These are phyloP conservation scores for Leptopilina drosophilae DNA, from an alignment of 2,888 invertebrate species.

Conservation along the genomic window DNA sequence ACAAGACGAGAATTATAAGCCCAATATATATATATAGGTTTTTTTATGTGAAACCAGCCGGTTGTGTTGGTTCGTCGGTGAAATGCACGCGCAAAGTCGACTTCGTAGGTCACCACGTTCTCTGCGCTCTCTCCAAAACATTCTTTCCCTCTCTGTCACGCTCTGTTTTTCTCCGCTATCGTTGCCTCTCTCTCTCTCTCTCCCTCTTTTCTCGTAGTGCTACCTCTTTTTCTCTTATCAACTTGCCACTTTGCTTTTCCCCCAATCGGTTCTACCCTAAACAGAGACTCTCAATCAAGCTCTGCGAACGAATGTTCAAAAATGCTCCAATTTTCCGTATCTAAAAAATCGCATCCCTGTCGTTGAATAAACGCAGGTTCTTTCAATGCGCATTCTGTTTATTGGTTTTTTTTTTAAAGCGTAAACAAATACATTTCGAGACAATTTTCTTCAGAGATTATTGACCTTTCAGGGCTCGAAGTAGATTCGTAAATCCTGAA, in stretches of 20 bases:
- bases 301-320: not conserved
- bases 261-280: slow-evolving; percentile 11
- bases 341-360: not conserved
- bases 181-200: slow-evolving; percentile 42
- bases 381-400: not conserved
- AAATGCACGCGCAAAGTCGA: slow-evolving; percentile 57
- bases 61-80: slow-evolving; percentile 21
- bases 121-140: slow-evolving; percentile 47
- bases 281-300: slow-evolving; percentile 30
- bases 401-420: no score
- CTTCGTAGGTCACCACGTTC: slow-evolving; percentile 64
- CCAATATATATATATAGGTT: not conserved
- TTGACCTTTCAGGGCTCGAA: no score
- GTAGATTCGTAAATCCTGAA: no score
- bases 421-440: no score
- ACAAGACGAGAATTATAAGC: slow-evolving; percentile 38
- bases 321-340: not conserved
- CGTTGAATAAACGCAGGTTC: not conserved
- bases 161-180: slow-evolving; percentile 27
- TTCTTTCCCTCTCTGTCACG: slow-evolving; percentile 14
- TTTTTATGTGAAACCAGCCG: slow-evolving; percentile 3
- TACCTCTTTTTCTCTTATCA: slow-evolving; percentile 18
- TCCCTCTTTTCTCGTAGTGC: slow-evolving; percentile 42
- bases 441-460: no score
- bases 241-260: slow-evolving; percentile 11